These are phyloP conservation scores for Choloepus hoffmanni DNA, from an alignment of 2,113 vertebrate genomes.

Conservation along the genomic window DNA sequence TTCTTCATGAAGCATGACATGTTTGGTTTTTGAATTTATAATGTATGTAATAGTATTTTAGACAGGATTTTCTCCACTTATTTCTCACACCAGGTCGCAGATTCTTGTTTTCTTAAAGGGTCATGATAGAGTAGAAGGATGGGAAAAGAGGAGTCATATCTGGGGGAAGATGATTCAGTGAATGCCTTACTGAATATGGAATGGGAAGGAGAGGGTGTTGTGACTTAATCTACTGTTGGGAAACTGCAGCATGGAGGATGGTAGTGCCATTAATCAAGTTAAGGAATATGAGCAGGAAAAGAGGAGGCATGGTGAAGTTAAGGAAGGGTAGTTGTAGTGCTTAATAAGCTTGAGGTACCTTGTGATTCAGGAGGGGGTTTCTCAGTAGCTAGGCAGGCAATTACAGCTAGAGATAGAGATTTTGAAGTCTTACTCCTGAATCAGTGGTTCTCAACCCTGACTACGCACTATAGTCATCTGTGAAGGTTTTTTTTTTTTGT, in stretches of 20 bases:
- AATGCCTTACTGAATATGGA: background rate
- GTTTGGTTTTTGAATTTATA: conserved; percentile 90
- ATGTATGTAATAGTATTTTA: conserved; percentile 86
- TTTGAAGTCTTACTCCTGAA: conserved; percentile 53
- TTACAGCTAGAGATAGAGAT: background rate
- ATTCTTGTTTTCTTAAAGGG: conserved; percentile 84
- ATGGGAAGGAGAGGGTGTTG: background rate
- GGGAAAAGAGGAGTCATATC: background rate
- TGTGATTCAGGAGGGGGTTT: background rate
- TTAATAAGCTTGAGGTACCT: background rate
- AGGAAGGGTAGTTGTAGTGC: background rate
- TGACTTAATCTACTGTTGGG: background rate
- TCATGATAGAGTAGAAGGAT: background rate
- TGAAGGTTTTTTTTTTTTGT: background rate
- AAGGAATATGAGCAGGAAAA: background rate
- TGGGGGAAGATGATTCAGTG: background rate
- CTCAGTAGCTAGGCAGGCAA: background rate
- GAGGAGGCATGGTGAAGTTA: background rate
- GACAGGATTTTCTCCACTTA: conserved; percentile 90
- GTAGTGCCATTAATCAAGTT: background rate
- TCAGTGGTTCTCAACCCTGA: background rate
- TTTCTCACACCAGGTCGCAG: conserved; percentile 88
- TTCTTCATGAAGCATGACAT: conserved; percentile 90
- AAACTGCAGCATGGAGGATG: background rate
- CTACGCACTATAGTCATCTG: background rate